Conservation (phyloP, 2,888 invertebrate genomes). For the Penaeus monodon region DNA sequence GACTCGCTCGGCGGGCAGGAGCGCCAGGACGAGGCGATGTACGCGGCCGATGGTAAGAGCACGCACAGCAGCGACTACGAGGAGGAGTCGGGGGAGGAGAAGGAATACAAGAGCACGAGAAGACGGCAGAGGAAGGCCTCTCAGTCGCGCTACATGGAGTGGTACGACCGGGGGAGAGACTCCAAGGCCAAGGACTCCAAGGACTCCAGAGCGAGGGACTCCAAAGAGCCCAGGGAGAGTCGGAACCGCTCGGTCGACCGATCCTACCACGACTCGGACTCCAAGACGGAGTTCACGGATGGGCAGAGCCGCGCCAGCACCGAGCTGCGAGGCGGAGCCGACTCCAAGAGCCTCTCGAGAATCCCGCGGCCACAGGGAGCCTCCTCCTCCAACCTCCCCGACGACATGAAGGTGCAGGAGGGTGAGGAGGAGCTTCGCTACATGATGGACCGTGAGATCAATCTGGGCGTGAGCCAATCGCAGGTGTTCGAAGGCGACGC, state of each 20-base stretch:
- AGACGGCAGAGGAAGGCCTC: conserved; percentile 27
- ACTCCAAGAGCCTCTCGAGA: background rate
- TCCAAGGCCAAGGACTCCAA: background rate
- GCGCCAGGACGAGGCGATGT: conserved; percentile 35
- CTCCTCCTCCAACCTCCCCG: conserved; percentile 21
- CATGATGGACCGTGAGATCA: conserved; percentile 58
- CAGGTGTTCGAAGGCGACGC: conserved; percentile 51
- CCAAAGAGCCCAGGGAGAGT: too few species aligned
- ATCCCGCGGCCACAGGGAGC: background rate
- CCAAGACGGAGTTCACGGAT: background rate
- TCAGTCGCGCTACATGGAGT: conserved; percentile 50
- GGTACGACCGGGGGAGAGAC: conserved; percentile 34
- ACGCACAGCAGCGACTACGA: conserved; percentile 31
- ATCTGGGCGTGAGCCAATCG: conserved; percentile 48
- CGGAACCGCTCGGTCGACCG: background rate
- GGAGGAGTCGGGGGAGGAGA: conserved; percentile 18
- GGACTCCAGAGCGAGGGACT: background rate
- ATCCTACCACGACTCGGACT: background rate
- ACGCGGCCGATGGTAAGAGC: conserved; percentile 43
- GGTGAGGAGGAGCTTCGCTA: conserved; percentile 50
- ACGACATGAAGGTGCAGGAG: conserved; percentile 22
- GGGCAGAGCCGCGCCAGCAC: background rate
- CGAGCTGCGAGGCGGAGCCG: background rate
- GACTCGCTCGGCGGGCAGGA: conserved; percentile 52
- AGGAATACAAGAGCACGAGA: background rate